phyloP scores from a whole-genome alignment of 2,113 vertebrate genomes.

The Panurus biarmicus region DNA sequence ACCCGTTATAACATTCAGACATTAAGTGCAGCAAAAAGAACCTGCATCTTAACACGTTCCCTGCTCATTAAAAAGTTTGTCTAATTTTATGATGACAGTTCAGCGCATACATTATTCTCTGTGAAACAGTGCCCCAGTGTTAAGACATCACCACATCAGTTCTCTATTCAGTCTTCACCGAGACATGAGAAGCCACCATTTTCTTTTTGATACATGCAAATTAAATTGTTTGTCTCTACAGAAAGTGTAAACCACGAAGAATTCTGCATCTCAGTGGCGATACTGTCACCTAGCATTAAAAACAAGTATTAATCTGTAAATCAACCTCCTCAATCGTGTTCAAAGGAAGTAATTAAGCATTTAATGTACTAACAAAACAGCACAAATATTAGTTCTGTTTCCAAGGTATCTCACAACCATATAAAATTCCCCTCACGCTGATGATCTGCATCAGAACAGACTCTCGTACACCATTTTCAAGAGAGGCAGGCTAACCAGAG shows the following conservation, averaged over 20 bases:
- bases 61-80: slow-evolving; percentile 18
- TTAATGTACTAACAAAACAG: slow-evolving; percentile 15
- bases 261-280: neutral
- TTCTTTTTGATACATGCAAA: slow-evolving; percentile 42
- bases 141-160: neutral
- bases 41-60: neutral
- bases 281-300: slow-evolving; percentile 39
- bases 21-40: neutral
- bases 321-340: neutral
- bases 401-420: neutral
- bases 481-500: neutral
- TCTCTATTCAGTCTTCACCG: neutral
- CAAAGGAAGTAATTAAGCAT: slow-evolving; percentile 25
- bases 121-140: neutral
- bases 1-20: neutral
- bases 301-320: slow-evolving; percentile 22
- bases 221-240: slow-evolving; percentile 30
- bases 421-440: neutral
- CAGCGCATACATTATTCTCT: neutral
- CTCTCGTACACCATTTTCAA: neutral
- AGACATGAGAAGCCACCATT: slow-evolving; percentile 36
- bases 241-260: neutral
- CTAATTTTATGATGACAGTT: neutral
- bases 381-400: slow-evolving; percentile 28
- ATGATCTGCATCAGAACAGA: neutral